phyloP scores from a whole-genome alignment of 2,113 vertebrate species.

The Oncorhynchus tshawytscha region DNA sequence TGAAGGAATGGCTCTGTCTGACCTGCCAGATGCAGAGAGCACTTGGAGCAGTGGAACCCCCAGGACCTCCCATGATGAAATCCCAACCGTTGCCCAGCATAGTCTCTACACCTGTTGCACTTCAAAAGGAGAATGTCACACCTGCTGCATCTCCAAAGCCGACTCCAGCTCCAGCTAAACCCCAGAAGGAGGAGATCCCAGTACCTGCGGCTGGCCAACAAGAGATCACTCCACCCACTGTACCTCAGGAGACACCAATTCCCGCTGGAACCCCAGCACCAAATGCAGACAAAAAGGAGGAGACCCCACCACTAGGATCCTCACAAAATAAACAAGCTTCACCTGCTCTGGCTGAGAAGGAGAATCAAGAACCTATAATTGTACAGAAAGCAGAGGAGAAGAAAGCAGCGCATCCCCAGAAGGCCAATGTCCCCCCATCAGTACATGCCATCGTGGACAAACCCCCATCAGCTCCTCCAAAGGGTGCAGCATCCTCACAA shows the following conservation, averaged over 20 bases:
- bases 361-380: background rate
- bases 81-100: too few relatives aligned
- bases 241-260: too few relatives aligned
- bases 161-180: background rate
- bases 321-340: slow-evolving; percentile 49
- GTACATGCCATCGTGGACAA: too few relatives aligned
- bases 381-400: slow-evolving; percentile 14
- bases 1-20: too few relatives aligned
- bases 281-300: slow-evolving; percentile 62
- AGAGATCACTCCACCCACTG: slow-evolving; percentile 48
- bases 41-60: too few relatives aligned
- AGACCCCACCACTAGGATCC: slow-evolving; percentile 57
- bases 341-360: slow-evolving; percentile 16
- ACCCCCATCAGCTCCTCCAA: too few relatives aligned
- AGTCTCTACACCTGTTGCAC: too few relatives aligned
- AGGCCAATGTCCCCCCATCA: background rate
- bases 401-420: slow-evolving; percentile 39
- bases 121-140: background rate
- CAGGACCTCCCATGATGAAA: too few relatives aligned
- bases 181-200: too few relatives aligned
- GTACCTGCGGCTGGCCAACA: slow-evolving; percentile 45
- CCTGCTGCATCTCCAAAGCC: slow-evolving; percentile 45
- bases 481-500: too few relatives aligned
- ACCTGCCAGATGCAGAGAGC: too few relatives aligned
- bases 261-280: slow-evolving; percentile 32